Conservation (phyloP, 2,113 vertebrate genomes). For the Pycnonotus jocosus region DNA sequence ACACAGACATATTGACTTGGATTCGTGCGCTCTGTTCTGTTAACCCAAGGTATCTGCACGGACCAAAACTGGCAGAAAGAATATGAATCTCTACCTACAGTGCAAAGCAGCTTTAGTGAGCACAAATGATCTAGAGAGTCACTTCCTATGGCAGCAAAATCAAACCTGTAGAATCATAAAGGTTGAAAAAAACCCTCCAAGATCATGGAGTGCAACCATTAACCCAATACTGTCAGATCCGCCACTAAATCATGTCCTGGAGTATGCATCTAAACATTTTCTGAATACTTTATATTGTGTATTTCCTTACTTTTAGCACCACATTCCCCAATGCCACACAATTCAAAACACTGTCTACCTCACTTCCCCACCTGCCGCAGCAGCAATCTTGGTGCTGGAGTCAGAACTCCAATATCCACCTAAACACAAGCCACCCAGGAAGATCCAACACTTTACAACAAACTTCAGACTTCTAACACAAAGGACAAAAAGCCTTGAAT, state of each 20-base stretch:
- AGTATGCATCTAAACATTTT: neutral
- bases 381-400: neutral
- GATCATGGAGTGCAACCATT: neutral
- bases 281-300: neutral
- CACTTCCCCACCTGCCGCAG: too few species aligned
- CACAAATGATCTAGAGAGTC: neutral
- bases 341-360: neutral
- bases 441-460: neutral
- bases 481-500: neutral
- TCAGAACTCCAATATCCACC: neutral
- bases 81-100: neutral
- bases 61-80: neutral
- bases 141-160: neutral
- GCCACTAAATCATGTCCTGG: neutral
- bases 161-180: neutral
- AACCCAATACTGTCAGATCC: neutral
- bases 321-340: neutral
- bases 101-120: neutral
- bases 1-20: constrained; percentile 9
- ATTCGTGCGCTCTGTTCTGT: neutral
- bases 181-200: neutral
- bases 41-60: neutral
- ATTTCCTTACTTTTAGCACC: neutral
- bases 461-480: neutral
- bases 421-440: neutral